Conservation (phyloP, 1,140 invertebrate species). For the Hydropsyche tenuis region DNA sequence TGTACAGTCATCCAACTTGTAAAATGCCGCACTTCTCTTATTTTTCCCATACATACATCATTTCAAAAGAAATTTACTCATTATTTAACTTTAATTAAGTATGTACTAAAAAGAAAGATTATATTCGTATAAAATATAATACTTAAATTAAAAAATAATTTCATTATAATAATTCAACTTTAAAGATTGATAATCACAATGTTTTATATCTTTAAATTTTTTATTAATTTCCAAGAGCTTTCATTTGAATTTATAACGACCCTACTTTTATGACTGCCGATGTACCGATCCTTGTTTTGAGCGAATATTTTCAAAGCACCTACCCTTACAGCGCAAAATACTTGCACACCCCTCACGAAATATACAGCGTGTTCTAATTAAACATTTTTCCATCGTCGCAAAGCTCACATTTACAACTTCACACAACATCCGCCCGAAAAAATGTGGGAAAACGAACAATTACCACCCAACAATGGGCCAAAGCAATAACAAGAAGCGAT, state of each 20-base stretch:
- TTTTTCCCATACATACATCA: no score
- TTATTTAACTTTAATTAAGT: no score
- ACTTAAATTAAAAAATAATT: no score
- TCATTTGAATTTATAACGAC: neutral
- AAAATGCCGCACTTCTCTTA: no score
- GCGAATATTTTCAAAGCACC: slow-evolving; percentile 36
- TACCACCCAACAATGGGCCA: neutral
- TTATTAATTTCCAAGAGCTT: neutral
- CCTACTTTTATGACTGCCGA: slow-evolving; percentile 30
- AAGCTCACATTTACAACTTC: neutral
- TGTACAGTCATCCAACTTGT: slow-evolving; percentile 13
- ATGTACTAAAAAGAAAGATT: no score
- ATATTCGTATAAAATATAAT: no score
- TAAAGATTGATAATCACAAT: no score
- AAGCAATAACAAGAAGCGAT: neutral
- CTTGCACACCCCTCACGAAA: slow-evolving; percentile 1
- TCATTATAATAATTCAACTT: no score
- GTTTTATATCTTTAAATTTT: neutral
- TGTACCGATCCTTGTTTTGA: slow-evolving; percentile 29
- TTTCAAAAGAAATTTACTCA: no score
- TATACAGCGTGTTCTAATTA: slow-evolving; percentile 6
- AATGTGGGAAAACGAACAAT: no score
- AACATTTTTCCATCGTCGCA: neutral
- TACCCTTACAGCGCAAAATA: neutral
- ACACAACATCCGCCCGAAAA: neutral